Conservation (phyloP, 2,797 vertebrate species). For the Enteromius anoplus region DNA sequence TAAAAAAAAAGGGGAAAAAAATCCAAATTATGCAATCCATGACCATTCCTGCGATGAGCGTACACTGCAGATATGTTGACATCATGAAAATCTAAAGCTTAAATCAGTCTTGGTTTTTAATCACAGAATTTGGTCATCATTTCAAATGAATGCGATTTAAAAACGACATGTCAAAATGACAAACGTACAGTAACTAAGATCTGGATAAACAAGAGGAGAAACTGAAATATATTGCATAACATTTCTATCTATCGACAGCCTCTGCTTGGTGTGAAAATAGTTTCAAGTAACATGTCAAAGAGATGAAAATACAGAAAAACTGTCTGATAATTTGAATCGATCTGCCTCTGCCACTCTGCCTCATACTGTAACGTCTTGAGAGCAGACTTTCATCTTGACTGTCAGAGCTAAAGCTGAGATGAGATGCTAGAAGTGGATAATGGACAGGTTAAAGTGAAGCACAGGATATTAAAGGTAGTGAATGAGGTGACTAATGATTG, state of each 20-base stretch:
- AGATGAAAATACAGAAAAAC: not conserved
- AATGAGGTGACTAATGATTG: not conserved
- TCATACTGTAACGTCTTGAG: not conserved
- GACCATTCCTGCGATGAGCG: not conserved
- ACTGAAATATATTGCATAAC: not conserved
- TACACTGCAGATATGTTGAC: not conserved
- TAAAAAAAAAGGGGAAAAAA: not conserved
- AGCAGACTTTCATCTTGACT: not conserved
- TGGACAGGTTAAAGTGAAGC: not conserved
- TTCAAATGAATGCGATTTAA: not conserved
- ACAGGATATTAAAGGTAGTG: constrained; percentile 15
- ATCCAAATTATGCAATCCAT: not conserved
- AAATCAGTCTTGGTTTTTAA: no score
- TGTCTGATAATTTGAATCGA: not conserved
- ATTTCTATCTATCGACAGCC: not conserved
- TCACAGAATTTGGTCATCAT: not conserved
- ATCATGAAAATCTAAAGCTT: not conserved
- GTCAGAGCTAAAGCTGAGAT: constrained; percentile 1
- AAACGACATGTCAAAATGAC: not conserved
- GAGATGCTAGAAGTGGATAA: constrained; percentile 4
- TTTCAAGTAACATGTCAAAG: not conserved
- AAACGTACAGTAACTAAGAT: not conserved
- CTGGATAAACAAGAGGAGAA: not conserved
- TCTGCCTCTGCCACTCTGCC: not conserved
- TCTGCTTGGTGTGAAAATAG: not conserved